phyloP scores from a whole-genome alignment of 2,888 invertebrate genomes.

The Melanostoma scalare region DNA sequence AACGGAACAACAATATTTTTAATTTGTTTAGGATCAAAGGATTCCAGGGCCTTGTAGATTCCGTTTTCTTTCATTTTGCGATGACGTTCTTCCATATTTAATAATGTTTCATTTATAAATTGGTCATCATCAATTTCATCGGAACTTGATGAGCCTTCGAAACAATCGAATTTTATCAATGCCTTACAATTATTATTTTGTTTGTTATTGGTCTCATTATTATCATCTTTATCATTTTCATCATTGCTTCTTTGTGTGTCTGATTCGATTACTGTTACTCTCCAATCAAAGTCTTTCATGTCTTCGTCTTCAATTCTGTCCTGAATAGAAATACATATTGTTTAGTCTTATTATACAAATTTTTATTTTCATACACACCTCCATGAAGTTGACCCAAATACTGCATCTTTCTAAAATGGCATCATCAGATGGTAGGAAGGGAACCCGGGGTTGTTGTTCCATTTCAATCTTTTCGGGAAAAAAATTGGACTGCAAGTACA shows the following conservation, averaged over 20 bases:
- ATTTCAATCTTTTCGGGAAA: not conserved
- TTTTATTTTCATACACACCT: conserved; percentile 72
- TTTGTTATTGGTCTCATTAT: not conserved
- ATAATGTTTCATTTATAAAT: conserved; percentile 77
- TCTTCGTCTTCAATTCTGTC: conserved; percentile 10
- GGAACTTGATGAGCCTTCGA: conserved; percentile 25
- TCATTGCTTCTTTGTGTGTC: conserved; percentile 35
- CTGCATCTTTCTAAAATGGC: conserved; percentile 77
- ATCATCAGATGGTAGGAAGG: conserved; percentile 44
- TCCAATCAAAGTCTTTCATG: conserved; percentile 42
- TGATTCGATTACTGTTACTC: not conserved
- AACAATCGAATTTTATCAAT: conserved; percentile 24
- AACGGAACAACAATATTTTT: conserved; percentile 78
- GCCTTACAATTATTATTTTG: conserved; percentile 31
- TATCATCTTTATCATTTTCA: conserved; percentile 57
- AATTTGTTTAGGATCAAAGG: conserved; percentile 78
- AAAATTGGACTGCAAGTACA: no score
- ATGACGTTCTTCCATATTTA: conserved; percentile 77
- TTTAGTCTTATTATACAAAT: not conserved
- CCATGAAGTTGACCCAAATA: conserved; percentile 76
- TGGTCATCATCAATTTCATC: conserved; percentile 69
- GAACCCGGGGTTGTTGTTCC: not conserved
- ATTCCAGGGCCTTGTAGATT: conserved; percentile 77
- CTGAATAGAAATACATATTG: not conserved
- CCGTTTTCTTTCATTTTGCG: conserved; percentile 78